These are phyloP conservation scores for Deroplatys truncata DNA, from an alignment of 2,888 invertebrate genomes.

Conservation along the genomic window DNA sequence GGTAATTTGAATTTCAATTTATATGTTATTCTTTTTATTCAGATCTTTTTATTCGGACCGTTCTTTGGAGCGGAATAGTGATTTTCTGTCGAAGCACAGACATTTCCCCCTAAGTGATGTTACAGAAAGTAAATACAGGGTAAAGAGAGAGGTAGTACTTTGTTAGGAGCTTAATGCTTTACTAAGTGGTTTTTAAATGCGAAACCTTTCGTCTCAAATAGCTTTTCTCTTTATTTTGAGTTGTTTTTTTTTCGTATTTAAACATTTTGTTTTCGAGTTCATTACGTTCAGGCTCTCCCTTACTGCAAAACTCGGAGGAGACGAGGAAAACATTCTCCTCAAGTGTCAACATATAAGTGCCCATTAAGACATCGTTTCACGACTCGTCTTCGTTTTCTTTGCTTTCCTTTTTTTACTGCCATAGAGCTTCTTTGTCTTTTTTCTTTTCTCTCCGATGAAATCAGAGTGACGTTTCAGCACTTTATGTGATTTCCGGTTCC, in stretches of 20 bases:
- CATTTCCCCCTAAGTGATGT: no score
- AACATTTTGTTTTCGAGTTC: neutral
- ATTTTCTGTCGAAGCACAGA: no score
- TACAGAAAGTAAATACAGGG: neutral
- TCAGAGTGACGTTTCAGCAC: slow-evolving; percentile 19
- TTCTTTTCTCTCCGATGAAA: slow-evolving; percentile 1
- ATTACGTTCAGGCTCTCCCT: neutral
- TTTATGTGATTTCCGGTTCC: slow-evolving; percentile 24
- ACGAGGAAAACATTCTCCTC: neutral
- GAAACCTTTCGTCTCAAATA: neutral
- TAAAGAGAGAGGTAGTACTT: neutral
- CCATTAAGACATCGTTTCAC: neutral
- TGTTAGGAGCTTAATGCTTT: neutral
- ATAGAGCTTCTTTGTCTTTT: neutral
- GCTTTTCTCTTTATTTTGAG: neutral
- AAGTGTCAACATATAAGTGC: neutral
- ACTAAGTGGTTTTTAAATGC: neutral
- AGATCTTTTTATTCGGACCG: no score
- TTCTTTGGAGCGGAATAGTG: no score
- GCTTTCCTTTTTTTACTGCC: neutral
- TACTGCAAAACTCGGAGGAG: neutral
- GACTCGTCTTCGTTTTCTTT: neutral
- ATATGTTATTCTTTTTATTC: no score
- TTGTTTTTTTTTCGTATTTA: neutral
- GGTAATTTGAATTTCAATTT: no score